A percentile compares a stretch with the other conserved stretches of the same genome.
Evolutionary conservation across 2,797 vertebrate genomes (phyloP).

Genomic region (Bradypus variegatus): DNA sequence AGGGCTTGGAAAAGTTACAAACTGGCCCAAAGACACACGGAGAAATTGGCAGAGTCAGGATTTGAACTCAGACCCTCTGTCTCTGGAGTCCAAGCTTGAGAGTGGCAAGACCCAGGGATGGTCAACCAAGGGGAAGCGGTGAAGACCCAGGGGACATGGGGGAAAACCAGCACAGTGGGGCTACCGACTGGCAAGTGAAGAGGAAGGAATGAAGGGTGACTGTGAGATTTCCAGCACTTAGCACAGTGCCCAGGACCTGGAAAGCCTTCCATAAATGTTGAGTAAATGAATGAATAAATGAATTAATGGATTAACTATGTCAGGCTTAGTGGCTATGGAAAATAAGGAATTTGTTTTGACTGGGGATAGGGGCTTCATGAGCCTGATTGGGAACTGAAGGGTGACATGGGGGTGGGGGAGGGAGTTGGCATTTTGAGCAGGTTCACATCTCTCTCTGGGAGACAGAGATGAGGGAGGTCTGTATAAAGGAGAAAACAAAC

Average conservation of each 20-base stretch:
- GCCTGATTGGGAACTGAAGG: background rate
- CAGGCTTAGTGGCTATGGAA: background rate
- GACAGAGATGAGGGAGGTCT: background rate
- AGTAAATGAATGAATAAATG: no score
- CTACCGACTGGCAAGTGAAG: background rate
- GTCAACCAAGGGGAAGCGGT: background rate
- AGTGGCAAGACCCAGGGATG: background rate
- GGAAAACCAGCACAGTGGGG: background rate
- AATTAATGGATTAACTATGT: background rate
- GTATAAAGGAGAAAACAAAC: background rate
- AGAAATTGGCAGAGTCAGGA: background rate
- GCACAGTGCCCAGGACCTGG: background rate
- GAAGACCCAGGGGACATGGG: background rate
- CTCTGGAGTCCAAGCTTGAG: no score
- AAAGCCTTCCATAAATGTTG: background rate
- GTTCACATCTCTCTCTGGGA: no score
- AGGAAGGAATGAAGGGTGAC: background rate
- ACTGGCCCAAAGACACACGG: background rate
- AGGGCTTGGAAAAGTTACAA: background rate
- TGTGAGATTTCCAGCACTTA: no score
- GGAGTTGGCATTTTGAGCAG: background rate
- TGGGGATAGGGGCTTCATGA: background rate
- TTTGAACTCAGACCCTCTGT: background rate
- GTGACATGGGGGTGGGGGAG: no score
- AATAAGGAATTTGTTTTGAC: background rate